Conservation (phyloP, 2,797 vertebrate species). For the Gorsachius magnificus region DNA sequence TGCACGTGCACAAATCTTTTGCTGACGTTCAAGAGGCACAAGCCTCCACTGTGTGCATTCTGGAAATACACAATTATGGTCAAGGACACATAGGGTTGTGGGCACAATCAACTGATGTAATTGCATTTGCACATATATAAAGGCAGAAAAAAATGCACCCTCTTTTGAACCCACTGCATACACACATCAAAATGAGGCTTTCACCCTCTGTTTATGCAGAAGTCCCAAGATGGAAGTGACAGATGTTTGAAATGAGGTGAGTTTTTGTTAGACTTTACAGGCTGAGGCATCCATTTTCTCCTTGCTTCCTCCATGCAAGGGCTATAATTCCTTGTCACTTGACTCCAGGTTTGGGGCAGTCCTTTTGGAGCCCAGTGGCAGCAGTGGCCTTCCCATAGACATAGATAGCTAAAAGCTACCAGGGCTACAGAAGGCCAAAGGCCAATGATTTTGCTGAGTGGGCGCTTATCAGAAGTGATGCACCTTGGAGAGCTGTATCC, state of each 20-base stretch:
- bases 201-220: neutral
- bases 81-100: neutral
- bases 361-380: neutral
- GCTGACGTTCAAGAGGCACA: neutral
- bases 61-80: neutral
- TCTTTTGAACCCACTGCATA: neutral
- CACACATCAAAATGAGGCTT: neutral
- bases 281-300: neutral
- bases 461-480: neutral
- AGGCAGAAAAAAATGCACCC: neutral
- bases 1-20: accelerated
- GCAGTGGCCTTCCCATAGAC: neutral
- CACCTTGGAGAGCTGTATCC: constrained; percentile 19
- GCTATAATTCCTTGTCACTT: neutral
- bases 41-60: neutral
- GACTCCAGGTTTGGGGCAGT: neutral
- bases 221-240: neutral
- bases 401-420: neutral
- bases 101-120: neutral
- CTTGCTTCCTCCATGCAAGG: neutral
- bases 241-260: neutral
- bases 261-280: neutral
- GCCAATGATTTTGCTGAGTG: constrained; percentile 20
- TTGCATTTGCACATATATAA: neutral
- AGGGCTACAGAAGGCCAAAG: neutral